Conservation (phyloP, 2,113 vertebrate species). For the Scalopus aquaticus region DNA sequence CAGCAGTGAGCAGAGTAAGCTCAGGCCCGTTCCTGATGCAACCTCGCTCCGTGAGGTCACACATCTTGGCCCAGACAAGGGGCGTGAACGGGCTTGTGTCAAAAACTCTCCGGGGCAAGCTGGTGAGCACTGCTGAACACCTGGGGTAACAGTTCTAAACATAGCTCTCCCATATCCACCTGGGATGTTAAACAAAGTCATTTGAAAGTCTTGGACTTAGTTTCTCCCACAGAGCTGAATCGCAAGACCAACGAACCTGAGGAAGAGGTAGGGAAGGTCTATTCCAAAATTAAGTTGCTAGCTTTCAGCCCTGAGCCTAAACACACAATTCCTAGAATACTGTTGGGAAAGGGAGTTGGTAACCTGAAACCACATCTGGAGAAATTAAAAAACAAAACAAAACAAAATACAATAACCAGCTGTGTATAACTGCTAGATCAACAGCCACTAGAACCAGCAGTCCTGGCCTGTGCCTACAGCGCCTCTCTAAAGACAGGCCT, state of each 20-base stretch:
- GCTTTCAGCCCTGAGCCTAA: neutral
- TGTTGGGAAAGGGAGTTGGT: neutral
- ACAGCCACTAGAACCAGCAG: neutral
- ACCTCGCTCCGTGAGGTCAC: neutral
- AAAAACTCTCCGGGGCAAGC: neutral
- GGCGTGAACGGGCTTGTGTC: conserved; percentile 44
- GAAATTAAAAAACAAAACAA: neutral
- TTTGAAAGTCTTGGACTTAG: neutral
- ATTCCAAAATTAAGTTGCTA: neutral
- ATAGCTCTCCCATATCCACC: neutral
- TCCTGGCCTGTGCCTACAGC: neutral
- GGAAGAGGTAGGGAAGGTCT: neutral
- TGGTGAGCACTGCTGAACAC: neutral
- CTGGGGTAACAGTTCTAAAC: neutral
- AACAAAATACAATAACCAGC: neutral
- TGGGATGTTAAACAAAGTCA: neutral
- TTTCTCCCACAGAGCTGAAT: neutral
- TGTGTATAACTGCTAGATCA: neutral
- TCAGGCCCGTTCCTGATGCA: neutral
- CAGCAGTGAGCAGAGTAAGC: neutral
- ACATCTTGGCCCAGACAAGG: neutral
- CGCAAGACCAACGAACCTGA: neutral
- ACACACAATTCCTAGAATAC: neutral
- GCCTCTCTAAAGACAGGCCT: neutral
- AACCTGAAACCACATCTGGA: neutral